Percentiles rank a stretch among this genome's conserved stretches.
These are phyloP conservation scores for Gnatocerus cornutus DNA, from an alignment of 2,888 invertebrate genomes.

Conservation along the genomic window DNA sequence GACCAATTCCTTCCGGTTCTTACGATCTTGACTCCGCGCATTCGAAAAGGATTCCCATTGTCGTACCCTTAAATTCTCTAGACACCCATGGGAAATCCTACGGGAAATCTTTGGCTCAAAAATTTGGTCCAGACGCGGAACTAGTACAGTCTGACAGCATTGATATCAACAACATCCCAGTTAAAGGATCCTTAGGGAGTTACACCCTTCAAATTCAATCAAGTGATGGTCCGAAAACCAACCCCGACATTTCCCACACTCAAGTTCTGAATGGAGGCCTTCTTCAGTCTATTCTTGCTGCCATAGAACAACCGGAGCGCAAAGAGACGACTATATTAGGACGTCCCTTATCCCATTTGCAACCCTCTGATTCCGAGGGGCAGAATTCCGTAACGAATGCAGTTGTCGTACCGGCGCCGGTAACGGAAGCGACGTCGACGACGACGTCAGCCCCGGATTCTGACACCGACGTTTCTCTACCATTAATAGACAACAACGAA, in stretches of 20 bases:
- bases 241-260: constrained; percentile 78
- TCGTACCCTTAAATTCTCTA: constrained; percentile 55
- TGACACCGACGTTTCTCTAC: constrained; percentile 58
- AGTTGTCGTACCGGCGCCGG: constrained; percentile 70
- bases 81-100: constrained; percentile 61
- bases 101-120: constrained; percentile 66
- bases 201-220: constrained; percentile 87
- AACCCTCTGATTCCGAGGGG: constrained; percentile 61
- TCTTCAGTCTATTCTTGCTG: constrained; percentile 85
- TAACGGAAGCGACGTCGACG: constrained; percentile 40
- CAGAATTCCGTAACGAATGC: constrained; percentile 72
- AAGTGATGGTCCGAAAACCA: constrained; percentile 72
- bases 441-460: constrained; percentile 60
- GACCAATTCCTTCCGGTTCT: constrained; percentile 61
- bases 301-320: constrained; percentile 82
- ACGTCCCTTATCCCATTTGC: constrained; percentile 62
- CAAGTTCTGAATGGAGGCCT: constrained; percentile 86
- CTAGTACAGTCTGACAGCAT: constrained; percentile 68
- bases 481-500: constrained; percentile 74
- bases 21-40: constrained; percentile 59
- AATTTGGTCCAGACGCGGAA: constrained; percentile 66
- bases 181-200: constrained; percentile 76
- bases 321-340: constrained; percentile 57
- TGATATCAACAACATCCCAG: constrained; percentile 71
- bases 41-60: constrained; percentile 51